A percentile compares a stretch with the other conserved stretches of the same genome.
These are phyloP conservation scores for Megamerina dolium DNA, from an alignment of 2,888 invertebrate genomes.

Conservation along the genomic window DNA sequence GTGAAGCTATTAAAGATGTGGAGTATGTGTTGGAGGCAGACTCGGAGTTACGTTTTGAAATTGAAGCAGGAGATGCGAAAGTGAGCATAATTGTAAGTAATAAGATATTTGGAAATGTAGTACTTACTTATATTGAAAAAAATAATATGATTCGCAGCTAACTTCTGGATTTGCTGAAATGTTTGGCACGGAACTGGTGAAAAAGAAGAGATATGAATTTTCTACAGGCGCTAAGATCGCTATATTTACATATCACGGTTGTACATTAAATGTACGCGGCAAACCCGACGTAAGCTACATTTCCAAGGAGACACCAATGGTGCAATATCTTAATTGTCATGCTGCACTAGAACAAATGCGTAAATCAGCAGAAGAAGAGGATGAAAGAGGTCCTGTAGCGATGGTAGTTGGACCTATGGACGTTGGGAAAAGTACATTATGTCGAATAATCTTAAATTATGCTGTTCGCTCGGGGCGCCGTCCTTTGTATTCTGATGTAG, in stretches of 20 bases:
- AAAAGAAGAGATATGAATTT: constrained; percentile 87
- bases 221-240: constrained; percentile 88
- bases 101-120: no score
- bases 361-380: constrained; percentile 69
- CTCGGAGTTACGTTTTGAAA: constrained; percentile 90
- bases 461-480: constrained; percentile 83
- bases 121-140: background rate
- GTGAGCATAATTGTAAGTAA: constrained; percentile 66
- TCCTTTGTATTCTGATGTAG: constrained; percentile 90
- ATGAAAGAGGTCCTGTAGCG: constrained; percentile 69
- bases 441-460: constrained; percentile 85
- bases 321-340: constrained; percentile 91
- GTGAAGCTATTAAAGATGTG: constrained; percentile 28
- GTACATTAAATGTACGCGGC: constrained; percentile 77
- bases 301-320: constrained; percentile 95
- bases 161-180: constrained; percentile 89
- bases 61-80: constrained; percentile 80
- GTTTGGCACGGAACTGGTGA: constrained; percentile 93
- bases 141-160: constrained; percentile 53
- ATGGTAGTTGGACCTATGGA: constrained; percentile 93
- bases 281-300: constrained; percentile 90
- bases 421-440: constrained; percentile 93
- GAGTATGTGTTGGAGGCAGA: constrained; percentile 83
- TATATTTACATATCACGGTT: constrained; percentile 94
- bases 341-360: constrained; percentile 89